phyloP scores from a whole-genome alignment of 2,797 vertebrate species.

The Intellagama lesueurii region DNA sequence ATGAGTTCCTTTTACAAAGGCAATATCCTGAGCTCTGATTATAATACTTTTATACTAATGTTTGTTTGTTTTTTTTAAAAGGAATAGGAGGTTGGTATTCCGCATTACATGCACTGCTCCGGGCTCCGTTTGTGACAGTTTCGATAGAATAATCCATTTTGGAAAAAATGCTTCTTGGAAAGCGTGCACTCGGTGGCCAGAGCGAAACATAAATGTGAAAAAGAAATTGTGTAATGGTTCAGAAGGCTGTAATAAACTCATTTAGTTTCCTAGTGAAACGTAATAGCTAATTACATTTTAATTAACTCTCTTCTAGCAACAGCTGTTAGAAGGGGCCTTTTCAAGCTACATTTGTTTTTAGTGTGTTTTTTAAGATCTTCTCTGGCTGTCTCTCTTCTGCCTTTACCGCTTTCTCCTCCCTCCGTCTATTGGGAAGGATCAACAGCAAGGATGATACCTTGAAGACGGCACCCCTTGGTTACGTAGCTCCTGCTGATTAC shows the following conservation, averaged over 20 bases:
- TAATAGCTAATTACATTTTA: slow-evolving; percentile 74
- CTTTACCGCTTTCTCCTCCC: slow-evolving; percentile 26
- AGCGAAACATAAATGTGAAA: slow-evolving; percentile 48
- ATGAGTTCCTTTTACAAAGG: too few relatives aligned
- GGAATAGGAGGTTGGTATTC: too few relatives aligned
- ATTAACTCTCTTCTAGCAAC: slow-evolving; percentile 68
- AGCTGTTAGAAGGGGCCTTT: slow-evolving; percentile 66
- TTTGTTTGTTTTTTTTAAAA: too few relatives aligned
- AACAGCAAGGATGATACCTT: background rate
- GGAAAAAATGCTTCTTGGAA: too few relatives aligned
- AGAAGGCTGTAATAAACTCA: slow-evolving; percentile 52
- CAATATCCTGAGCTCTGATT: too few relatives aligned
- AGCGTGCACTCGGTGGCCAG: slow-evolving; percentile 21
- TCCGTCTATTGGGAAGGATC: slow-evolving; percentile 22
- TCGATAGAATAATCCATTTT: slow-evolving; percentile 35
- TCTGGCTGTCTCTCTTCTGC: slow-evolving; percentile 14
- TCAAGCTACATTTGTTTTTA: slow-evolving; percentile 71
- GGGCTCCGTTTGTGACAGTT: slow-evolving; percentile 22
- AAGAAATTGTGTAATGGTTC: slow-evolving; percentile 47
- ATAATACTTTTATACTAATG: too few relatives aligned
- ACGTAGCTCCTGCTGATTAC: background rate
- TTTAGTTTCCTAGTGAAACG: slow-evolving; percentile 63
- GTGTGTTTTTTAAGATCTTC: slow-evolving; percentile 58
- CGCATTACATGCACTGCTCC: too few relatives aligned
- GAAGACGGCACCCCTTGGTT: background rate